Evolutionary conservation across 2,797 vertebrate species (phyloP).

Genomic region (Onychomys torridus): DNA sequence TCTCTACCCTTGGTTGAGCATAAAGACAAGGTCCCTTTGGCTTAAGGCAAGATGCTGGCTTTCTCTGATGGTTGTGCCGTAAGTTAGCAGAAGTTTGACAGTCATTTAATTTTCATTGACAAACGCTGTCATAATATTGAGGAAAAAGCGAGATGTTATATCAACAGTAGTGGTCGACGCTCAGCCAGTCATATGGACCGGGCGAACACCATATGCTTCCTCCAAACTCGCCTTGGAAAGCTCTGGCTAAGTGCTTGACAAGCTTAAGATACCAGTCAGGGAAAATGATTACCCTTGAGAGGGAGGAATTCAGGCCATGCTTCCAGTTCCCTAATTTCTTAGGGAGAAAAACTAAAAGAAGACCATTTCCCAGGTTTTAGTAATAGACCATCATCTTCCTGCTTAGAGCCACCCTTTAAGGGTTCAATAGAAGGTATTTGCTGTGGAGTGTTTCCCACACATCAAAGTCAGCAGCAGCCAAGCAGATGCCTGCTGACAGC

Average conservation of each 20-base stretch:
- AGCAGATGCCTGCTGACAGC: not conserved
- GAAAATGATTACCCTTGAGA: slow-evolving; percentile 83
- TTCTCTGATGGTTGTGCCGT: slow-evolving; percentile 84
- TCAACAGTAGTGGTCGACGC: slow-evolving; percentile 91
- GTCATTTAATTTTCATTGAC: slow-evolving; percentile 92
- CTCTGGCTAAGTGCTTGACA: slow-evolving; percentile 89
- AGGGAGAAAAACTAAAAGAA: not conserved
- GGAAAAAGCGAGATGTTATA: slow-evolving; percentile 87
- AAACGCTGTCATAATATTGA: slow-evolving; percentile 92
- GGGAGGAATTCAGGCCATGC: slow-evolving; percentile 75
- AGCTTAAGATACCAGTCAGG: slow-evolving; percentile 89
- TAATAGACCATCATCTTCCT: fast-evolving
- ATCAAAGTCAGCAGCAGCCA: not conserved
- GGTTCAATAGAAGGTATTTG: fast-evolving
- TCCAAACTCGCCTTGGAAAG: slow-evolving; percentile 89
- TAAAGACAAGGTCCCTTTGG: slow-evolving; percentile 86
- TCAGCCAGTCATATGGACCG: slow-evolving; percentile 92
- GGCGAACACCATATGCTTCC: slow-evolving; percentile 91
- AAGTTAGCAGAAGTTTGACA: slow-evolving; percentile 90
- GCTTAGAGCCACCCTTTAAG: not conserved
- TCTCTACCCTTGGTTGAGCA: slow-evolving; percentile 75
- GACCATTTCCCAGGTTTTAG: not conserved
- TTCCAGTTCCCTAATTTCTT: slow-evolving; percentile 72
- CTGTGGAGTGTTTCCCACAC: fast-evolving
- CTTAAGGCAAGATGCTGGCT: slow-evolving; percentile 88